Conservation (phyloP, 2,797 vertebrate genomes). For the Pygocentrus nattereri region DNA sequence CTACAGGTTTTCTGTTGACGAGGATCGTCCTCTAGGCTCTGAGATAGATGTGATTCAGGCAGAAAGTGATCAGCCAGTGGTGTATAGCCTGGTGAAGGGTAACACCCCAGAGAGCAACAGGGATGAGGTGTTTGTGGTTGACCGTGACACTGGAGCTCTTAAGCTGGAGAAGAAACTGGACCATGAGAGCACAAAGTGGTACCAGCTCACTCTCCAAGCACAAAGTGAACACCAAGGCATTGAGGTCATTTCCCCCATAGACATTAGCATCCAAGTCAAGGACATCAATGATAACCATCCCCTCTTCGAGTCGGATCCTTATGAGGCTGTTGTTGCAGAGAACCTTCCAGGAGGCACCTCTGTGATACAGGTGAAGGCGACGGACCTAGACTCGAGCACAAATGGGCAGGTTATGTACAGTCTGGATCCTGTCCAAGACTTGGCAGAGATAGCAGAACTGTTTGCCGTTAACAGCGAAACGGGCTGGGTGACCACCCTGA, state of each 20-base stretch:
- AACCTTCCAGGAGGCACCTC: constrained; percentile 88
- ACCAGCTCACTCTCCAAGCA: constrained; percentile 88
- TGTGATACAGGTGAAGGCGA: constrained; percentile 93
- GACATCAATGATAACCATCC: constrained; percentile 95
- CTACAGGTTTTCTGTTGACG: constrained; percentile 89
- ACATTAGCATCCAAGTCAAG: constrained; percentile 92
- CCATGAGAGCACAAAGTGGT: constrained; percentile 96
- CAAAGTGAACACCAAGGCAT: constrained; percentile 79
- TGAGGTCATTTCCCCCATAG: constrained; percentile 85
- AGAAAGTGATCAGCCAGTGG: constrained; percentile 81
- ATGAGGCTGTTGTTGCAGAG: constrained; percentile 90
- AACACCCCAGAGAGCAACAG: constrained; percentile 92
- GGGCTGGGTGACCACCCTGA: constrained; percentile 94
- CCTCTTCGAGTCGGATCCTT: constrained; percentile 90
- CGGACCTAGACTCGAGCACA: constrained; percentile 89
- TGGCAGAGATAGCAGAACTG: constrained; percentile 81
- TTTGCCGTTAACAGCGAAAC: constrained; percentile 91
- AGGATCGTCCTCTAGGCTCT: constrained; percentile 90
- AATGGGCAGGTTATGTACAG: constrained; percentile 92
- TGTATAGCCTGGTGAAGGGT: constrained; percentile 89
- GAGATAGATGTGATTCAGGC: constrained; percentile 90
- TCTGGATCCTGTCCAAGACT: constrained; percentile 85
- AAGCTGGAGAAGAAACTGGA: constrained; percentile 94
- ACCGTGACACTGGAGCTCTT: constrained; percentile 86
- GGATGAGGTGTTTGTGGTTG: constrained; percentile 91